phyloP scores from a whole-genome alignment of 1,140 invertebrate genomes.

The Dufourea novaeangliae region DNA sequence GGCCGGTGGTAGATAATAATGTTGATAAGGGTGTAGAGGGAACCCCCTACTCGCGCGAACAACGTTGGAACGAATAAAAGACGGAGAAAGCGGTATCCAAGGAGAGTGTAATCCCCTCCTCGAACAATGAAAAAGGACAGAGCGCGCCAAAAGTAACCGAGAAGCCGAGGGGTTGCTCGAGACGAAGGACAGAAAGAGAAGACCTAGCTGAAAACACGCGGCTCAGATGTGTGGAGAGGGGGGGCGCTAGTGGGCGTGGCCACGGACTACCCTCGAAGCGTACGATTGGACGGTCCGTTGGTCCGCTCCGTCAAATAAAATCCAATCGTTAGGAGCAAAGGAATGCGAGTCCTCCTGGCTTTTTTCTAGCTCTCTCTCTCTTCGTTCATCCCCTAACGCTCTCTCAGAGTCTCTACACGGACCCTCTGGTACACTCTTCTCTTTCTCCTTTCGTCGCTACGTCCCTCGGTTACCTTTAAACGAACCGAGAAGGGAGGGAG shows the following conservation, averaged over 20 bases:
- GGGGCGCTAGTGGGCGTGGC: slow-evolving; percentile 75
- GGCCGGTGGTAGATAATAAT: slow-evolving; percentile 77
- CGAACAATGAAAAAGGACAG: slow-evolving; percentile 24
- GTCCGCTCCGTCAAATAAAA: slow-evolving; percentile 81
- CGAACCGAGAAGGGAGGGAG: background rate
- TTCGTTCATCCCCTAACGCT: no score
- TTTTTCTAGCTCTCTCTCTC: slow-evolving; percentile 62
- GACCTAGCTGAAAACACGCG: slow-evolving; percentile 8
- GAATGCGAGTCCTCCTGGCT: slow-evolving; percentile 76
- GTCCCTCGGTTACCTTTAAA: slow-evolving; percentile 50
- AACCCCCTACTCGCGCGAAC: slow-evolving; percentile 45
- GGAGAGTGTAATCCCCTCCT: no score
- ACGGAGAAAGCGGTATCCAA: slow-evolving; percentile 52
- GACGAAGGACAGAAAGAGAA: slow-evolving; percentile 37
- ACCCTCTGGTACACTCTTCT: no score
- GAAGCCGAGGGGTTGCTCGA: slow-evolving; percentile 27
- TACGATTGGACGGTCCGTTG: slow-evolving; percentile 75
- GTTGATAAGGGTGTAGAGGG: slow-evolving; percentile 80
- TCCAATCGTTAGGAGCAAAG: slow-evolving; percentile 81
- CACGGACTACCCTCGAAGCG: slow-evolving; percentile 60
- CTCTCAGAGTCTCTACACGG: no score
- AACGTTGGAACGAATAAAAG: slow-evolving; percentile 44
- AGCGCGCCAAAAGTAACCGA: slow-evolving; percentile 1
- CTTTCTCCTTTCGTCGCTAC: slow-evolving; percentile 37
- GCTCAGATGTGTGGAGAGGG: slow-evolving; percentile 12